A percentile compares a stretch with the other conserved stretches of the same genome.
phyloP scores from a whole-genome alignment of 1,140 invertebrate species.

The Bradynema listronoti region DNA sequence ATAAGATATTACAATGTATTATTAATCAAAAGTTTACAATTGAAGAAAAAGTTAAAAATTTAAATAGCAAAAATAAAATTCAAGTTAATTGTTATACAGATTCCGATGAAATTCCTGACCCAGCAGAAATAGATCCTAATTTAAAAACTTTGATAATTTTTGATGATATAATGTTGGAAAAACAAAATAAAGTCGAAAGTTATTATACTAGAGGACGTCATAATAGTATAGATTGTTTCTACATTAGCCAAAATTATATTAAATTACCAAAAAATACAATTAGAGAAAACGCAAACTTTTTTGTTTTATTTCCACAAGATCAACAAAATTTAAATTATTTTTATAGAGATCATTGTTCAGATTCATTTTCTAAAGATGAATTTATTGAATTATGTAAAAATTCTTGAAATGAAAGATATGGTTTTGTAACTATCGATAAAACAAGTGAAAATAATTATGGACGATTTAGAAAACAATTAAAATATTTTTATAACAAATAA shows the following conservation, averaged over 20 bases:
- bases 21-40: slow-evolving; percentile 34
- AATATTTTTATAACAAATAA: not conserved
- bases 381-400: slow-evolving; percentile 22
- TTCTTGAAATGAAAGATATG: slow-evolving; percentile 25
- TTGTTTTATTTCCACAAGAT: slow-evolving; percentile 37
- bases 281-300: slow-evolving; percentile 39
- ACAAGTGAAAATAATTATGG: slow-evolving; percentile 31
- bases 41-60: slow-evolving; percentile 16
- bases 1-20: slow-evolving; percentile 36
- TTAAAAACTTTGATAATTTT: slow-evolving; percentile 34
- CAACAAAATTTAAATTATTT: slow-evolving; percentile 22
- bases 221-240: slow-evolving; percentile 42
- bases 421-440: slow-evolving; percentile 35
- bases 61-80: slow-evolving; percentile 17
- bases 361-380: slow-evolving; percentile 20
- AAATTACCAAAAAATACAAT: slow-evolving; percentile 32
- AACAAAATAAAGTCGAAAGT: slow-evolving; percentile 40
- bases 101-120: slow-evolving; percentile 32
- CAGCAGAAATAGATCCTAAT: slow-evolving; percentile 27
- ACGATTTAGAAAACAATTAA: slow-evolving; percentile 14
- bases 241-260: slow-evolving; percentile 33
- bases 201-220: slow-evolving; percentile 35
- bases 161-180: slow-evolving; percentile 34
- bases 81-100: slow-evolving; percentile 19
- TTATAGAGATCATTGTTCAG: slow-evolving; percentile 26